These are phyloP conservation scores for Intellagama lesueurii DNA, from an alignment of 2,797 vertebrate species.

Conservation along the genomic window DNA sequence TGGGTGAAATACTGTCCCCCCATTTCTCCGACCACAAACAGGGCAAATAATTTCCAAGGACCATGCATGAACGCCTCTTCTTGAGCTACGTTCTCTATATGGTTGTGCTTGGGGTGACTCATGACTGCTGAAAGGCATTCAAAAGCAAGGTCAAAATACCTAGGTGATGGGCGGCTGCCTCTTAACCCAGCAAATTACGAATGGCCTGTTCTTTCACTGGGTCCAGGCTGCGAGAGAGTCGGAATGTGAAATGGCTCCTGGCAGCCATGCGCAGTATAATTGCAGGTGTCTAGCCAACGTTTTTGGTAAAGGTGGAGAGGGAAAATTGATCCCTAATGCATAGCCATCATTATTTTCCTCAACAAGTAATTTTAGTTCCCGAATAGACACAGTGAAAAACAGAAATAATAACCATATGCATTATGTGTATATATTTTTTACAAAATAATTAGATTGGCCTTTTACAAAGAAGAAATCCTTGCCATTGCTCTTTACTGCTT, in stretches of 20 bases:
- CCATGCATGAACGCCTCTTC: no score
- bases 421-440: not conserved
- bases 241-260: not conserved
- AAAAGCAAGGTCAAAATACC: not conserved
- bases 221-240: not conserved
- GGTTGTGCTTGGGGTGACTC: not conserved
- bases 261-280: not conserved
- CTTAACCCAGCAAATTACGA: not conserved
- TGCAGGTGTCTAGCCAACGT: not conserved
- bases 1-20: no score
- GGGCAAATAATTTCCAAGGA: no score
- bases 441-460: not conserved
- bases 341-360: not conserved
- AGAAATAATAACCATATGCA: not conserved
- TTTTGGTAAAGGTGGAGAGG: not conserved
- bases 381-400: not conserved
- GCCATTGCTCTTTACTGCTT: not conserved
- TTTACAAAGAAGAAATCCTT: not conserved
- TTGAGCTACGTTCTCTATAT: not conserved
- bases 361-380: not conserved
- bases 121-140: not conserved
- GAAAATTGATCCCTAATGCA: constrained; percentile 2
- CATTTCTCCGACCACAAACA: no score
- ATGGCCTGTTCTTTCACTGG: not conserved
- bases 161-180: not conserved